Conservation (phyloP, 2,888 invertebrate genomes). For the Hirudinaria manillensis region DNA sequence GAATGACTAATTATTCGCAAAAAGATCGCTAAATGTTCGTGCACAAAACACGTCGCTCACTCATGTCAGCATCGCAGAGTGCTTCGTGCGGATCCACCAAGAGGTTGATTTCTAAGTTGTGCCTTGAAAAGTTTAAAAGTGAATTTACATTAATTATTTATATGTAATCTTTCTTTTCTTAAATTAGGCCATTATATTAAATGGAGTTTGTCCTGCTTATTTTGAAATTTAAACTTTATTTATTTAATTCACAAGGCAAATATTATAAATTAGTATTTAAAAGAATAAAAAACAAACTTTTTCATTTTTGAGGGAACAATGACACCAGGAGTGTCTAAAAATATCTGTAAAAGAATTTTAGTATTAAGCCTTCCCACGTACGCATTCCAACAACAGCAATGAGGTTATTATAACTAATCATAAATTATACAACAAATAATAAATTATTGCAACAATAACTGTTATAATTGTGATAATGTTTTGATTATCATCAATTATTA, state of each 20-base stretch:
- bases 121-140: slow-evolving; percentile 41
- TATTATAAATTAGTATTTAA: not conserved
- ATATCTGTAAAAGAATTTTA: slow-evolving; percentile 57
- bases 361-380: too few species aligned
- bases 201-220: too few species aligned
- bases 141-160: slow-evolving; percentile 1
- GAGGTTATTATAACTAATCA: not conserved
- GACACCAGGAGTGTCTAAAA: slow-evolving; percentile 88
- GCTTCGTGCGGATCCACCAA: slow-evolving; percentile 59
- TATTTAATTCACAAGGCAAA: not conserved
- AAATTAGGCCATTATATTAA: too few species aligned
- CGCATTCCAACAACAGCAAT: not conserved
- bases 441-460: not conserved
- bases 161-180: too few species aligned
- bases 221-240: not conserved
- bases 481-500: not conserved
- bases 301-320: slow-evolving; percentile 66
- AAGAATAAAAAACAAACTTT: slow-evolving; percentile 57
- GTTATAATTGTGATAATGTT: not conserved
- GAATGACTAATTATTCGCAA: too few species aligned
- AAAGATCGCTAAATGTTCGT: not conserved
- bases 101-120: slow-evolving; percentile 55
- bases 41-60: slow-evolving; percentile 41
- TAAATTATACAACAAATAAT: not conserved
- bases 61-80: slow-evolving; percentile 67